phyloP scores from a whole-genome alignment of 2,113 vertebrate genomes.

The Grallaria varia region DNA sequence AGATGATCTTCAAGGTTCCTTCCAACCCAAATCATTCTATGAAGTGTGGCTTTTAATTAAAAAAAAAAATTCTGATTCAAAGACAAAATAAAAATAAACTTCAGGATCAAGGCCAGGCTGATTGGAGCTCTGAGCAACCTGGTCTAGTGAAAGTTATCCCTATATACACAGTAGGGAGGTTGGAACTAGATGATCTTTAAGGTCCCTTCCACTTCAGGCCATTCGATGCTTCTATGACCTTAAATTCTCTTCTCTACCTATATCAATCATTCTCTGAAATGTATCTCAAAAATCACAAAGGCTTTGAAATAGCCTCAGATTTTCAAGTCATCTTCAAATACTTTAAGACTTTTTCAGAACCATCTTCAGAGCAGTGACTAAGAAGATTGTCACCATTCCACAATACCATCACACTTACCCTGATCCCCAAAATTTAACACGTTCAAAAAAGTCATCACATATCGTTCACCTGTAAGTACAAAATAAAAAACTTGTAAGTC shows the following conservation, averaged over 20 bases:
- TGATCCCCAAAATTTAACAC: conserved; percentile 97
- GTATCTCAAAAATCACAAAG: neutral
- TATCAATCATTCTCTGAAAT: neutral
- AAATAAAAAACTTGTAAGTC: conserved; percentile 23
- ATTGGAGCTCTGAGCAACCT: neutral
- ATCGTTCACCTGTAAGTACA: conserved; percentile 85
- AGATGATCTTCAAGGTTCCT: neutral
- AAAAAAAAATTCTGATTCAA: neutral
- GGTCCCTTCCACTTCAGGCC: neutral
- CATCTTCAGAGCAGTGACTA: neutral
- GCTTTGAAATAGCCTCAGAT: neutral
- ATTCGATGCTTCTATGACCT: neutral
- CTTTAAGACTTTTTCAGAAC: neutral
- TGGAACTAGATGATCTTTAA: neutral
- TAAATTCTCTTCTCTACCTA: neutral
- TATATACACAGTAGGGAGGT: neutral
- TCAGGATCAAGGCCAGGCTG: neutral
- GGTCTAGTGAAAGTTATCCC: neutral
- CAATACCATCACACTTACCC: conserved; percentile 73
- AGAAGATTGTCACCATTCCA: neutral
- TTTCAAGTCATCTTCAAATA: neutral
- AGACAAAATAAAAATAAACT: neutral
- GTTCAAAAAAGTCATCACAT: conserved; percentile 97
- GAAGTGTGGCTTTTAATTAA: too few relatives aligned
- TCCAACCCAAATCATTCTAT: neutral